Conservation (phyloP, 2,113 vertebrate species). For the Trichechus manatus region DNA sequence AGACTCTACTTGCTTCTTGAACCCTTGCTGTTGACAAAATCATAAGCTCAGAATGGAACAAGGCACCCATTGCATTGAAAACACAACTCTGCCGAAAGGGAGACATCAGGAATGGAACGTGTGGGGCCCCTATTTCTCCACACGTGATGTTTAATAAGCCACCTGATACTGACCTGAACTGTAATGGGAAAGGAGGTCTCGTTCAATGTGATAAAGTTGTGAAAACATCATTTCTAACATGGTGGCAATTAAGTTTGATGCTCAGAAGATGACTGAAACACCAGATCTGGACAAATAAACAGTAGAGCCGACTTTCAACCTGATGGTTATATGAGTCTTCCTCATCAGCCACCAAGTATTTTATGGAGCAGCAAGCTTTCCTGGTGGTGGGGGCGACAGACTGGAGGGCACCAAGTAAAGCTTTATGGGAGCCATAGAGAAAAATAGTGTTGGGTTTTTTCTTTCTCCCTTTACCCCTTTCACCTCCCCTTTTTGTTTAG, state of each 20-base stretch:
- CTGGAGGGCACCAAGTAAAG: constrained; percentile 85
- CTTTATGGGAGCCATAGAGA: constrained; percentile 74
- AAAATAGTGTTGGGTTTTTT: constrained; percentile 71
- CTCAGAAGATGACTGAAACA: not conserved
- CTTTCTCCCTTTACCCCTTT: constrained; percentile 53
- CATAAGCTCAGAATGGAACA: not conserved
- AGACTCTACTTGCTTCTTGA: not conserved
- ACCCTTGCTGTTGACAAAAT: not conserved
- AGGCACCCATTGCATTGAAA: not conserved
- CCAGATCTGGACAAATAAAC: not conserved
- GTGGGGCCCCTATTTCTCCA: fast-evolving
- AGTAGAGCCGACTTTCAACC: fast-evolving
- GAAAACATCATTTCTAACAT: not conserved
- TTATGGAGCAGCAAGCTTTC: constrained; percentile 70
- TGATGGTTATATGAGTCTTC: constrained; percentile 49
- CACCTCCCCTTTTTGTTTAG: constrained; percentile 57
- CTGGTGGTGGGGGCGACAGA: constrained; percentile 74
- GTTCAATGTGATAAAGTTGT: not conserved
- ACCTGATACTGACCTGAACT: not conserved
- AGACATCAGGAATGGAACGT: not conserved
- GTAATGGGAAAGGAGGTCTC: not conserved
- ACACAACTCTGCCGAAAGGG: not conserved
- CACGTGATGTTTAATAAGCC: not conserved
- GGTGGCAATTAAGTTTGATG: not conserved
- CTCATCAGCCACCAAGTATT: constrained; percentile 41